Evolutionary conservation across 2,113 vertebrate genomes (phyloP), one percentile per base, ranked within the genome.

Genomic region (Podiceps cristatus): DNA sequence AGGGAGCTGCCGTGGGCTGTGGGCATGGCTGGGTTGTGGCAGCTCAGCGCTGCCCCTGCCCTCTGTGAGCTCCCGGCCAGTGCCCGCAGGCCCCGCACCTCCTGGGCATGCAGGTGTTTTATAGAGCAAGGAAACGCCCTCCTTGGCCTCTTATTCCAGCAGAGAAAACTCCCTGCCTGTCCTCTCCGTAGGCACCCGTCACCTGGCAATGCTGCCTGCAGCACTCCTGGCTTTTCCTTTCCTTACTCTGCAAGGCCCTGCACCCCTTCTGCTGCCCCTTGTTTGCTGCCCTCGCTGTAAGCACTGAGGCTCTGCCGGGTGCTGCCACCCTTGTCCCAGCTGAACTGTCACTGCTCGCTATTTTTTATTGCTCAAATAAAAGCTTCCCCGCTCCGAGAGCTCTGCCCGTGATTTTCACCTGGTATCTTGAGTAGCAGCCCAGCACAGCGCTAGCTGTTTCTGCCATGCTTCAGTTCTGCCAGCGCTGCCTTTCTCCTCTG

Each of bases 391-490:
- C 28, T 59, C 59, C 0, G 1, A 66, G 22, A 20, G 27, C 27
- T 55, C 33, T 1, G 1, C 0, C 1, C 0, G 1, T 24, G 47
- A 15, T 33, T 49, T 60, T 13, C 42, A 40, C 22, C 16, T 7
- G 35, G 50, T 25, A 16, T 37, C 28, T 31, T 2, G 0, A 29
- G 50, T 7, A 2, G 69, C 55, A 69, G 42, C 77, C 63, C 77
- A 25, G 56, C 42, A 28, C 56, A 69, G 35, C 4, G 0, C 23
- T 19, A 11, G 13, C 18, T 0, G 0, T 35, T 44, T 29, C 63
- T 33, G 29, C 68, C 1, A 0, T n/a, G 37, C 55, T 62, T 28
- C 62, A 10, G 24, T 63, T 77, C 64, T 84, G 72, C 56, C 29
- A 25, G 56, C 3, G 0, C 47, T 19, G 20, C 0, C 0, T 31